phyloP scores from a whole-genome alignment of 2,113 vertebrate genomes.

The Peromyscus maniculatus region DNA sequence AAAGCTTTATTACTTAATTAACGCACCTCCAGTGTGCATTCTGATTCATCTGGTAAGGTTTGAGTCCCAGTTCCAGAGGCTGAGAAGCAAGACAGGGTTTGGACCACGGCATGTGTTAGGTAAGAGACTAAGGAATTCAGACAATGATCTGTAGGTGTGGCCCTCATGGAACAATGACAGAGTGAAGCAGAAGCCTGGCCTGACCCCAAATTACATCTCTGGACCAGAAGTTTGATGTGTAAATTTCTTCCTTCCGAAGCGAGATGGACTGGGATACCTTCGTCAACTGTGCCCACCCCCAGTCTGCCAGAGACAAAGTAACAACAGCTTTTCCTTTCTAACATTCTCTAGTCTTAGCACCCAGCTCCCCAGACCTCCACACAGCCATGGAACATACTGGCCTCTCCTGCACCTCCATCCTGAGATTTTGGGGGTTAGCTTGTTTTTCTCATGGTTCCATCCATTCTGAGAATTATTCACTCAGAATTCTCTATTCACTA shows the following conservation, averaged over 20 bases:
- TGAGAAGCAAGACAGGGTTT: not conserved
- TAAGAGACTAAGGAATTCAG: not conserved
- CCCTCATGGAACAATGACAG: not conserved
- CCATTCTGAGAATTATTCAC: not conserved
- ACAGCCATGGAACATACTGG: too few species aligned
- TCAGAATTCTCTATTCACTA: not conserved
- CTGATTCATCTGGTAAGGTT: constrained; percentile 13
- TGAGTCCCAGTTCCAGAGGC: not conserved
- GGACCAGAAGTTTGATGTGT: not conserved
- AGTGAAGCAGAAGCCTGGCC: not conserved
- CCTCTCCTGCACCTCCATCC: fast-evolving
- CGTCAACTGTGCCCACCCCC: not conserved
- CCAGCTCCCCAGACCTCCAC: not conserved
- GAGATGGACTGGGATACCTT: not conserved
- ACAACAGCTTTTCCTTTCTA: not conserved
- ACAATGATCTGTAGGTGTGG: not conserved
- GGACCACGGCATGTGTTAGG: not conserved
- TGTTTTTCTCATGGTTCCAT: not conserved
- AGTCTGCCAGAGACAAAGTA: not conserved
- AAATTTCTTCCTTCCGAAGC: not conserved
- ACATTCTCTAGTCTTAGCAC: not conserved
- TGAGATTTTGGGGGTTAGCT: not conserved
- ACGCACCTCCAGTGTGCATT: not conserved
- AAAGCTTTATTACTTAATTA: constrained; percentile 30
- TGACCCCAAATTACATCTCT: not conserved